Evolutionary conservation across 2,113 vertebrate genomes (phyloP).

Genomic region (Anhinga rufa): DNA sequence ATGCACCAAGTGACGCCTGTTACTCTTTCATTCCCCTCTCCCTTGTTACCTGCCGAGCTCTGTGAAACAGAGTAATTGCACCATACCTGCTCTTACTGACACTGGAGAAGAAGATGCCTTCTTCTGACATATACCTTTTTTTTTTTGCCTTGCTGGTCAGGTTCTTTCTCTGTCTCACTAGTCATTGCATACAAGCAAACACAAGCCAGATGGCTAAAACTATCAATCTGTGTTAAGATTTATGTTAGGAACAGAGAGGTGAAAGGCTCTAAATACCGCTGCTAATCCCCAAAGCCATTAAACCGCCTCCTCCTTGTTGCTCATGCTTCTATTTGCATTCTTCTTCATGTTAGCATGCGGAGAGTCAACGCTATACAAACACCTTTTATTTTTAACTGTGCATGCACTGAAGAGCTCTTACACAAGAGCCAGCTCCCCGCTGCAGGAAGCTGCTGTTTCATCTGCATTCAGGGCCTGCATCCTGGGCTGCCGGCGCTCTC

Average conservation of each 20-base stretch:
- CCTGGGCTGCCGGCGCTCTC: fast-evolving
- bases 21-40: neutral
- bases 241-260: conserved; percentile 23
- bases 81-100: neutral
- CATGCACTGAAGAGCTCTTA: neutral
- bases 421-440: neutral
- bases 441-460: neutral
- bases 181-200: neutral
- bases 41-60: neutral
- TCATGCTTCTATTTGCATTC: neutral
- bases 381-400: conserved; percentile 11
- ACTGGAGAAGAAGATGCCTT: neutral
- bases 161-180: neutral
- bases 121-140: neutral
- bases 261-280: neutral
- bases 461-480: neutral
- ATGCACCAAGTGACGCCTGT: neutral
- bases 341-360: neutral
- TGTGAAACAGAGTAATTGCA: neutral
- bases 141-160: neutral
- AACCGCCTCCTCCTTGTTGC: neutral
- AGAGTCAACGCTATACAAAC: neutral
- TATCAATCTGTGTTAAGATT: conserved; percentile 31
- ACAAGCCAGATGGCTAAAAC: conserved; percentile 16
- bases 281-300: conserved; percentile 40